Percentiles rank a stretch among this genome's conserved stretches.
These are phyloP conservation scores for Ichneumoninae sp. DNA, from an alignment of 2,888 invertebrate genomes.

Conservation along the genomic window DNA sequence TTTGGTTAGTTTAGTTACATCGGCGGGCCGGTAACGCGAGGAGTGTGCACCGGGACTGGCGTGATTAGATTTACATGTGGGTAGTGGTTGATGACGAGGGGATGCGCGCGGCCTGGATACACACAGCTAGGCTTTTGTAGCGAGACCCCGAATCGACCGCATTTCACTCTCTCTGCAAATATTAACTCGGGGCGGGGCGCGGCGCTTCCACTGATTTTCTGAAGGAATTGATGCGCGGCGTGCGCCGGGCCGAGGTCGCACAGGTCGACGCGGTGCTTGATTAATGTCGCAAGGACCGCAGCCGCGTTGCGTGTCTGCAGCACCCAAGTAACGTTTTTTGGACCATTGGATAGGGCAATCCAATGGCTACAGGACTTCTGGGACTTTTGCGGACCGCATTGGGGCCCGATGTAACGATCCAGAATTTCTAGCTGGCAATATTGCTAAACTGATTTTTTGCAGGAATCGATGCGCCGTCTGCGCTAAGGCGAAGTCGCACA, in stretches of 20 bases:
- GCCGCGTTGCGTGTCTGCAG: background rate
- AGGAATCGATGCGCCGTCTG: constrained; percentile 71
- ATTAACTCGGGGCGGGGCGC: constrained; percentile 74
- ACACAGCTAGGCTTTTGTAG: constrained; percentile 75
- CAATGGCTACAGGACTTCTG: no score
- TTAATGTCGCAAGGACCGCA: constrained; percentile 27
- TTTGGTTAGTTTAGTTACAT: constrained; percentile 84
- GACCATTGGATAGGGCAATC: no score
- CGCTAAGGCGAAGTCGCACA: constrained; percentile 15
- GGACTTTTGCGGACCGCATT: no score
- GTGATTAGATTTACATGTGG: constrained; percentile 84
- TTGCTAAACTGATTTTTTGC: constrained; percentile 64
- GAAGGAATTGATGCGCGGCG: constrained; percentile 72
- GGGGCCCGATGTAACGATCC: no score
- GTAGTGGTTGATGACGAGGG: constrained; percentile 68
- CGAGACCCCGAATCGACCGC: constrained; percentile 63
- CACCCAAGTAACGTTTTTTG: no score
- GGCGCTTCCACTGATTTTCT: constrained; percentile 67
- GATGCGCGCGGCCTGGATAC: constrained; percentile 66
- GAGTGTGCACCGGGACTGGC: constrained; percentile 78
- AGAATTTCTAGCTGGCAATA: no score
- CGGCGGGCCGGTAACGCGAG: constrained; percentile 79
- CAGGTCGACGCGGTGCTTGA: constrained; percentile 24
- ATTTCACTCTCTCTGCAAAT: constrained; percentile 74
- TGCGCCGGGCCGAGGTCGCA: constrained; percentile 22